Conservation (phyloP, 2,113 vertebrate species). For the Sinosuthora webbiana region DNA sequence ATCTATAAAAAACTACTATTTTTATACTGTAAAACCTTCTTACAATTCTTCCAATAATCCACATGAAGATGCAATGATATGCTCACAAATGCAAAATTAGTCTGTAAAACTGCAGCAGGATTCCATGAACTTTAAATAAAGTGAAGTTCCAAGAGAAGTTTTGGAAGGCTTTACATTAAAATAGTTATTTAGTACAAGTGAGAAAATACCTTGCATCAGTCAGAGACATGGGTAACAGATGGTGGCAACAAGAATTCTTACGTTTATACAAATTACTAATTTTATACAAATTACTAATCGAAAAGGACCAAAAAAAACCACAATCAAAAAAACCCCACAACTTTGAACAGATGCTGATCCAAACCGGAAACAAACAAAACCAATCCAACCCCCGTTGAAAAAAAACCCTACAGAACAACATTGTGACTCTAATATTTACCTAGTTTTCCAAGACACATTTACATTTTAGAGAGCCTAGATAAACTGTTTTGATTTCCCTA, state of each 20-base stretch:
- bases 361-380: not conserved
- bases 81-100: not conserved
- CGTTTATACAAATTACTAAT: not conserved
- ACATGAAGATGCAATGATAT: not conserved
- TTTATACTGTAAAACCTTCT: not conserved
- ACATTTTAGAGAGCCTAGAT: not conserved
- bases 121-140: not conserved
- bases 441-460: not conserved
- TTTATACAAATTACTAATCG: not conserved
- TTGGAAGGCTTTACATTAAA: not conserved
- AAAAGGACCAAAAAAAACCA: not conserved
- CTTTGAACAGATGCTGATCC: not conserved
- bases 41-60: not conserved
- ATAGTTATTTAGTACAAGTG: not conserved
- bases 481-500: not conserved
- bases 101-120: not conserved
- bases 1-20: not conserved
- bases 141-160: not conserved
- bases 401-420: not conserved
- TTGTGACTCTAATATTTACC: not conserved
- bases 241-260: not conserved
- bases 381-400: not conserved
- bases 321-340: not conserved
- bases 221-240: not conserved
- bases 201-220: not conserved